Conservation (phyloP, 2,113 vertebrate genomes). For the Scortum barcoo region DNA sequence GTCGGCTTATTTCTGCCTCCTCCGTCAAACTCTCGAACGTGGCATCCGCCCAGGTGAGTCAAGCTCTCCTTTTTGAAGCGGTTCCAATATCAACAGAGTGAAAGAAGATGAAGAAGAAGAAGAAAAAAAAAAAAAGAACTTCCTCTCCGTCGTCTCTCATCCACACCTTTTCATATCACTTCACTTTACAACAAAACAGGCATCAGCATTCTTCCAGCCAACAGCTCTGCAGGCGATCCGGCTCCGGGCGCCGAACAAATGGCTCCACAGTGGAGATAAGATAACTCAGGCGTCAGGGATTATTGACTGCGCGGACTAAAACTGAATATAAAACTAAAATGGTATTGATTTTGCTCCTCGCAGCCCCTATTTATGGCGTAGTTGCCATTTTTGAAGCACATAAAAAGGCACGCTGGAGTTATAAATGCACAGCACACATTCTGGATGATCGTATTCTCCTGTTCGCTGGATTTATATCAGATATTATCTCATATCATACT, state of each 20-base stretch:
- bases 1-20: conserved; percentile 13
- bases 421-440: conserved; percentile 32
- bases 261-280: conserved; percentile 51
- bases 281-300: conserved; percentile 54
- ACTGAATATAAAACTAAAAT: conserved; percentile 64
- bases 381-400: conserved; percentile 53
- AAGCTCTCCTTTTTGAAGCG: background rate
- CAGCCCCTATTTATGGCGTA: conserved; percentile 46
- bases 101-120: background rate
- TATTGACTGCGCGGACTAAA: conserved; percentile 50
- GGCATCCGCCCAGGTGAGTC: conserved; percentile 38
- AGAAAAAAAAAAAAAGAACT: background rate
- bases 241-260: conserved; percentile 49
- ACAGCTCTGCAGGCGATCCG: conserved; percentile 24
- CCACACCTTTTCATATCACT: conserved; percentile 39
- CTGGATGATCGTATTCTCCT: conserved; percentile 19
- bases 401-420: conserved; percentile 34
- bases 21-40: background rate
- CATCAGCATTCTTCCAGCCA: conserved; percentile 53
- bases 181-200: conserved; percentile 36
- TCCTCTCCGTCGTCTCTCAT: conserved; percentile 11
- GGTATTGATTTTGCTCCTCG: conserved; percentile 50
- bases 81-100: background rate
- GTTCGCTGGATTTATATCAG: conserved; percentile 5
- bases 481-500: conserved; percentile 9